A percentile compares a stretch with the other conserved stretches of the same genome.
Conservation (phyloP, 2,888 invertebrate species). For the Busseola fusca region DNA sequence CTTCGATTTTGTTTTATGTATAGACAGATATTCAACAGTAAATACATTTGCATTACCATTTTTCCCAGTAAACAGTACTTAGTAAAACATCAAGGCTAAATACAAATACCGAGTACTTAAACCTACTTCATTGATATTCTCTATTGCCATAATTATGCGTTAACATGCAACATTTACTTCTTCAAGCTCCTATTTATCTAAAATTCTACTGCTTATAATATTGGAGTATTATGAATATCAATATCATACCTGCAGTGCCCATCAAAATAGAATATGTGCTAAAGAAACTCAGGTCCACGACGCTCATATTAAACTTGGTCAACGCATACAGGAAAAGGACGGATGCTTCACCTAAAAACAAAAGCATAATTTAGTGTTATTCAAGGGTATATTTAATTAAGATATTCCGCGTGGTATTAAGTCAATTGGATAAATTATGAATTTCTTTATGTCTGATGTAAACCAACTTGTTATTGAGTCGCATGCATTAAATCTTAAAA, state of each 20-base stretch:
- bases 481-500: constrained; percentile 22
- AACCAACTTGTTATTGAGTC: neutral
- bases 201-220: neutral
- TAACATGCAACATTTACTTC: neutral
- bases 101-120: neutral
- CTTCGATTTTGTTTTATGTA: neutral
- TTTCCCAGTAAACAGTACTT: neutral
- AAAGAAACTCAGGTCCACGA: constrained; percentile 86
- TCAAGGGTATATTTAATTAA: constrained; percentile 22
- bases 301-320: constrained; percentile 86
- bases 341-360: constrained; percentile 85
- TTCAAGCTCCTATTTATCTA: neutral
- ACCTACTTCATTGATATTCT: neutral
- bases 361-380: neutral
- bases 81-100: neutral
- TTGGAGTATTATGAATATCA: neutral
- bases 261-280: constrained; percentile 84
- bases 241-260: constrained; percentile 83
- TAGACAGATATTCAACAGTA: neutral
- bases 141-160: neutral
- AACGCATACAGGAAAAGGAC: constrained; percentile 85
- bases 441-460: constrained; percentile 4
- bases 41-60: neutral
- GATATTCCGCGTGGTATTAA: constrained; percentile 5
- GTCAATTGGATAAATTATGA: constrained; percentile 18